Evolutionary conservation across 2,888 invertebrate genomes (phyloP).

Genomic region (Rhagonycha lutea): DNA sequence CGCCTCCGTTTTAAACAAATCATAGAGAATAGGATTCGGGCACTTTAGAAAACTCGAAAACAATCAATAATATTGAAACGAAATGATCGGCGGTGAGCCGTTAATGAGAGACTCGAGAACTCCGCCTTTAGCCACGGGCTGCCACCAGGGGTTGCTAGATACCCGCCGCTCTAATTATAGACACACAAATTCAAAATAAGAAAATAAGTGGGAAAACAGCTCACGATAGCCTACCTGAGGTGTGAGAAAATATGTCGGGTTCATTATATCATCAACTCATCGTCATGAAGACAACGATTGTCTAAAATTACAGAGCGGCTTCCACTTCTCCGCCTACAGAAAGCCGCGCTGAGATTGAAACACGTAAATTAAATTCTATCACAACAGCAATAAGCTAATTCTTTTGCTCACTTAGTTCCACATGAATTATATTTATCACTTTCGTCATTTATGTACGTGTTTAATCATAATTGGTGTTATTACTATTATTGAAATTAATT

Average conservation of each 20-base stretch:
- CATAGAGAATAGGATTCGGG: constrained; percentile 37
- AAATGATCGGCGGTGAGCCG: constrained; percentile 57
- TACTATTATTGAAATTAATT: constrained; percentile 16
- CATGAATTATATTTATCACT: constrained; percentile 50
- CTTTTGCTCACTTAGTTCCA: constrained; percentile 33
- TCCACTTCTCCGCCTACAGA: constrained; percentile 44
- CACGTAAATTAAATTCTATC: constrained; percentile 55
- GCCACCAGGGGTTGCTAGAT: constrained; percentile 35
- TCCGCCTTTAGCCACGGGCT: constrained; percentile 56
- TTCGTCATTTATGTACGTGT: constrained; percentile 42
- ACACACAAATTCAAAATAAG: constrained; percentile 41
- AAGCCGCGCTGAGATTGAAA: constrained; percentile 46
- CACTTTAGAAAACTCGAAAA: constrained; percentile 57
- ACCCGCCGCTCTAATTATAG: constrained; percentile 46
- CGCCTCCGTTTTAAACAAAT: constrained; percentile 45
- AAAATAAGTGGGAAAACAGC: constrained; percentile 56
- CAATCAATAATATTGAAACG: constrained; percentile 59
- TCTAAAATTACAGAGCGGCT: constrained; percentile 57
- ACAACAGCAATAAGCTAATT: constrained; percentile 35
- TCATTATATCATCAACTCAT: constrained; percentile 58
- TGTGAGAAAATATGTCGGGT: constrained; percentile 56
- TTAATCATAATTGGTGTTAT: constrained; percentile 4
- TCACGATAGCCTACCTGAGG: constrained; percentile 48
- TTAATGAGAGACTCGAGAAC: constrained; percentile 62
- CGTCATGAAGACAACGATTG: constrained; percentile 57